These are phyloP conservation scores for Pelmatolapia mariae DNA, from an alignment of 2,113 vertebrate species.

Conservation along the genomic window DNA sequence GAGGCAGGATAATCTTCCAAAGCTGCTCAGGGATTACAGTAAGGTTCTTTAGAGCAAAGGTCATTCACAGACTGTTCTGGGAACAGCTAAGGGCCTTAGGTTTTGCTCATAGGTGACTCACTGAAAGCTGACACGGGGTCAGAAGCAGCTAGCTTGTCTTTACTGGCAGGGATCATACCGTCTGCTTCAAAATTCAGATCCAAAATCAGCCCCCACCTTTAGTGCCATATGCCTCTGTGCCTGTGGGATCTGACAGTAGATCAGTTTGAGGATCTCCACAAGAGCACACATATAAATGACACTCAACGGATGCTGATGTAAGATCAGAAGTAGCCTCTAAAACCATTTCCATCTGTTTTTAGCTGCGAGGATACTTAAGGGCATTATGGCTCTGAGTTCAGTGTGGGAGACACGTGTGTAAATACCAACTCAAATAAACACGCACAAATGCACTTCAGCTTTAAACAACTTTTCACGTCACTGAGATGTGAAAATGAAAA, in stretches of 20 bases:
- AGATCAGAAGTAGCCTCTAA: conserved; percentile 37
- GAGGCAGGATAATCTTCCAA: conserved; percentile 71
- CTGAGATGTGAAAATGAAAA: neutral
- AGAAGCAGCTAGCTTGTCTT: neutral
- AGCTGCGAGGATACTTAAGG: conserved; percentile 41
- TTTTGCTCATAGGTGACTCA: neutral
- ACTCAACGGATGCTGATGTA: conserved; percentile 1
- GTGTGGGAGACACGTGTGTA: neutral
- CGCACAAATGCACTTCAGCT: neutral
- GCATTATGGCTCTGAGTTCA: conserved; percentile 40
- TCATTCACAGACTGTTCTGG: conserved; percentile 50
- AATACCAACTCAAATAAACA: neutral
- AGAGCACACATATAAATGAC: neutral
- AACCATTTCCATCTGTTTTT: conserved; percentile 59
- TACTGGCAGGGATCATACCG: neutral
- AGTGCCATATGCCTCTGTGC: neutral
- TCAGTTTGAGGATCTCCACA: conserved; percentile 14
- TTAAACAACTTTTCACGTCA: neutral
- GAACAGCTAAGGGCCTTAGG: conserved; percentile 31
- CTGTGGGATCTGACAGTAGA: conserved; percentile 3
- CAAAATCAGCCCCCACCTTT: neutral
- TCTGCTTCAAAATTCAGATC: conserved; percentile 9
- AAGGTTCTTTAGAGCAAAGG: conserved; percentile 72
- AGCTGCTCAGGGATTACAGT: conserved; percentile 72
- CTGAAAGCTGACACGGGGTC: conserved; percentile 3